Evolutionary conservation across 2,113 vertebrate genomes (phyloP).

Genomic region (Phainopepla nitens): DNA sequence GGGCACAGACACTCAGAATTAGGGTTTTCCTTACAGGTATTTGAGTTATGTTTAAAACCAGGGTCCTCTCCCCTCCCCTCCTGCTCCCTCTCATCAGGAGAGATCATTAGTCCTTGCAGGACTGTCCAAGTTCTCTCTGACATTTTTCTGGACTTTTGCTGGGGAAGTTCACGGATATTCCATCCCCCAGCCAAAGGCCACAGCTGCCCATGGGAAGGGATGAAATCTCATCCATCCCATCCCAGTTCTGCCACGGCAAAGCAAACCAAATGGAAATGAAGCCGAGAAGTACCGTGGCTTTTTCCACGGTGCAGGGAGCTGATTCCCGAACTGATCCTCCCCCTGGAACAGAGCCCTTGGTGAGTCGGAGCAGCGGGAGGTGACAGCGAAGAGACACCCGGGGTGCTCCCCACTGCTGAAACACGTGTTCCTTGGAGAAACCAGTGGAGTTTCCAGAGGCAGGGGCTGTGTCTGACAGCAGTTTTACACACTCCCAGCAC

Average conservation of each 20-base stretch:
- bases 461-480: not conserved
- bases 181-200: not conserved
- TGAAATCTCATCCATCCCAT: not conserved
- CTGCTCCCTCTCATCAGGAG: not conserved
- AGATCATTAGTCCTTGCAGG: not conserved
- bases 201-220: not conserved
- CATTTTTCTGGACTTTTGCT: not conserved
- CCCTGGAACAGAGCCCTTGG: not conserved
- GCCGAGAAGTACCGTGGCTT: rapidly evolving
- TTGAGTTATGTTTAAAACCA: rapidly evolving
- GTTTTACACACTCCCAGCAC: not conserved
- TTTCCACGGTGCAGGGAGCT: not conserved
- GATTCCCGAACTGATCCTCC: not conserved
- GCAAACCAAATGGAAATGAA: not conserved
- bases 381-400: not conserved
- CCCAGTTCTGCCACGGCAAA: not conserved
- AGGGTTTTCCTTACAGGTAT: not conserved
- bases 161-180: not conserved
- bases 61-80: not conserved
- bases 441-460: not conserved
- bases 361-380: rapidly evolving
- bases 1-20: not conserved
- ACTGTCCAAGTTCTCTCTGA: not conserved
- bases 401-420: not conserved
- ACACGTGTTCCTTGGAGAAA: not conserved